Conservation (phyloP, 2,797 vertebrate genomes). For the Galagoides demidoff region DNA sequence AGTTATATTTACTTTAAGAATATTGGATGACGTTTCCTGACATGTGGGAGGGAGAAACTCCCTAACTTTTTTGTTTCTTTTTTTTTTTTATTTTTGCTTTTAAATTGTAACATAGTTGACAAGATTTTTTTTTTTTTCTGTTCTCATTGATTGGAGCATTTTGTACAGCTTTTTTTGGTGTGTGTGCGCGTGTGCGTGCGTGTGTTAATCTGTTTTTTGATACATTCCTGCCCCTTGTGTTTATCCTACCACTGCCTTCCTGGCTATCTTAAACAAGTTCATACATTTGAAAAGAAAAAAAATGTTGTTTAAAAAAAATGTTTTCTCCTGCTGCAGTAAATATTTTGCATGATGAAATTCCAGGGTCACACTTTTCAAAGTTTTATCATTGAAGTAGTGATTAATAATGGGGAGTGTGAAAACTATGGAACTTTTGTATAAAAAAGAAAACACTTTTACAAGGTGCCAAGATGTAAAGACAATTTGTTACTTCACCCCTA, state of each 20-base stretch:
- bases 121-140: constrained; percentile 91
- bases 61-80: constrained; percentile 85
- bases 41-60: constrained; percentile 91
- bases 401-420: constrained; percentile 94
- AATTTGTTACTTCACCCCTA: constrained; percentile 90
- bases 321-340: constrained; percentile 92
- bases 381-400: constrained; percentile 93
- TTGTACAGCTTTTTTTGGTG: constrained; percentile 92
- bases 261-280: constrained; percentile 91
- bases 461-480: constrained; percentile 98
- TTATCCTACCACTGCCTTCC: constrained; percentile 92
- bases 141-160: constrained; percentile 94
- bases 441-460: constrained; percentile 92
- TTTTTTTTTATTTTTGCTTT: constrained; percentile 86
- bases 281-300: constrained; percentile 88
- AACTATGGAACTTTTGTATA: constrained; percentile 95
- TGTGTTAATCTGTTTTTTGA: constrained; percentile 89
- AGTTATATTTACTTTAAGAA: constrained; percentile 94
- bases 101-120: constrained; percentile 97
- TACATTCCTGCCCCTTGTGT: constrained; percentile 91
- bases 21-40: constrained; percentile 92
- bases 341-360: constrained; percentile 95
- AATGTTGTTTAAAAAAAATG: constrained; percentile 86
- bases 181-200: background rate
- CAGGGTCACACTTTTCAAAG: constrained; percentile 92